phyloP scores from a whole-genome alignment of 2,113 vertebrate species.

The Petrocephalus microphthalmus region DNA sequence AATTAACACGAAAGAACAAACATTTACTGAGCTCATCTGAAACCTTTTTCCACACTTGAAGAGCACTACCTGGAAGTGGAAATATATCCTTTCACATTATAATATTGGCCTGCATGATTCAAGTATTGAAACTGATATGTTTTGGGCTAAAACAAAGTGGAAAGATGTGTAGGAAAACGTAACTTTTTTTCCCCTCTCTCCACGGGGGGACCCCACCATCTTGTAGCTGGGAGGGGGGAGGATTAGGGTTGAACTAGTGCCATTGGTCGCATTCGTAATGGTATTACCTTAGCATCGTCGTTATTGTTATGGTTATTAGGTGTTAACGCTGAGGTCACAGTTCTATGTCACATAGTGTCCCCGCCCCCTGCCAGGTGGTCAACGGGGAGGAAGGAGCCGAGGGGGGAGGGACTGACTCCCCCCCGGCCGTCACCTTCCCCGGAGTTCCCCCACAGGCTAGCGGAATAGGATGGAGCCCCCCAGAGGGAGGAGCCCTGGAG shows the following conservation, averaged over 20 bases:
- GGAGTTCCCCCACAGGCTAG: constrained; percentile 89
- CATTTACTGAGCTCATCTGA: constrained; percentile 80
- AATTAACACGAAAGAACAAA: constrained; percentile 74
- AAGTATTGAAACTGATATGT: constrained; percentile 99
- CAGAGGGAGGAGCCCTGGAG: constrained; percentile 94
- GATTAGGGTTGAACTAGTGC: constrained; percentile 76
- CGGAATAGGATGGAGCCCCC: constrained; percentile 92
- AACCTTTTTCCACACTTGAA: constrained; percentile 72
- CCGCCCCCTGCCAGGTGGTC: constrained; percentile 89
- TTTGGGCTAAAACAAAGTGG: constrained; percentile 98
- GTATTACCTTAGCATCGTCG: constrained; percentile 13
- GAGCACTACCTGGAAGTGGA: constrained; percentile 98
- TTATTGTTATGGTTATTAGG: constrained; percentile 42
- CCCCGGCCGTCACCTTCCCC: constrained; percentile 77
- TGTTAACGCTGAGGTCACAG: constrained; percentile 75
- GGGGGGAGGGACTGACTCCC: constrained; percentile 89
- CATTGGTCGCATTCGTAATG: constrained; percentile 52
- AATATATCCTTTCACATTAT: constrained; percentile 99
- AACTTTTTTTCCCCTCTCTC: constrained; percentile 85
- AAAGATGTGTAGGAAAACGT: constrained; percentile 95
- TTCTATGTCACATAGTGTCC: constrained; percentile 86
- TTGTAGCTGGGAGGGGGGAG: constrained; percentile 59
- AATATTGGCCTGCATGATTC: constrained; percentile 99
- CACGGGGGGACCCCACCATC: constrained; percentile 80
- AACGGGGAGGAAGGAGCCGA: constrained; percentile 92